A percentile compares a stretch with the other conserved stretches of the same genome.
Conservation (phyloP, 2,888 invertebrate genomes). For the Acrobasis consociella region DNA sequence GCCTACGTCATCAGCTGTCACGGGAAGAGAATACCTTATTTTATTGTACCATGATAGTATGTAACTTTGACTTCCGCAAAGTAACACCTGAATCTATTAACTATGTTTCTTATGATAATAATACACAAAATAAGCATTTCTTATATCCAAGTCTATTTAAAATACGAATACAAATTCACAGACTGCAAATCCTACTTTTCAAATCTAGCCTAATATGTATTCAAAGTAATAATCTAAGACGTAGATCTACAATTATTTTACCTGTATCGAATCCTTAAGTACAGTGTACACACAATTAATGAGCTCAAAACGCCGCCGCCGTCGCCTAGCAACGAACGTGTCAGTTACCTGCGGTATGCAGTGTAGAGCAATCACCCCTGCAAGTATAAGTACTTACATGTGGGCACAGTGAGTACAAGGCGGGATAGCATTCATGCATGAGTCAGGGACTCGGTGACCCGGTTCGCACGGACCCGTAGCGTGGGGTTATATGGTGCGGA, state of each 20-base stretch:
- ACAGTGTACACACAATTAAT: slow-evolving; percentile 9
- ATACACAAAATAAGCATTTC: no score
- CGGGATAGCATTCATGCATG: slow-evolving; percentile 37
- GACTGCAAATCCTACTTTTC: no score
- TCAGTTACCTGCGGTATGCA: slow-evolving; percentile 18
- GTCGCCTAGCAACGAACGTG: slow-evolving; percentile 9
- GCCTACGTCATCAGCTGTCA: no score
- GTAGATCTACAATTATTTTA: background rate
- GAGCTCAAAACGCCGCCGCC: background rate
- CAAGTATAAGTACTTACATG: background rate
- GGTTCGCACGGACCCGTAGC: slow-evolving; percentile 59
- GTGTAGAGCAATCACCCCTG: slow-evolving; percentile 18
- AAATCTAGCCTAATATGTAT: no score
- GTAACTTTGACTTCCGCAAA: no score
- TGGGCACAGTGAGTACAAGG: background rate
- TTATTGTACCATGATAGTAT: no score
- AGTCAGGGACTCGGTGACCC: slow-evolving; percentile 60
- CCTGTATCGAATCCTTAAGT: slow-evolving; percentile 2
- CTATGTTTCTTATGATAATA: no score
- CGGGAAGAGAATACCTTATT: no score
- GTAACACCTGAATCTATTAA: no score
- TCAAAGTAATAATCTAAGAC: no score
- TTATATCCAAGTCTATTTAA: no score
- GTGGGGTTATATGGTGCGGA: slow-evolving; percentile 53
- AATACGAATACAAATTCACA: no score